Base-by-base conservation (phyloP, 1,140 invertebrate genomes). In the Scaptomyza graminum region DNA sequence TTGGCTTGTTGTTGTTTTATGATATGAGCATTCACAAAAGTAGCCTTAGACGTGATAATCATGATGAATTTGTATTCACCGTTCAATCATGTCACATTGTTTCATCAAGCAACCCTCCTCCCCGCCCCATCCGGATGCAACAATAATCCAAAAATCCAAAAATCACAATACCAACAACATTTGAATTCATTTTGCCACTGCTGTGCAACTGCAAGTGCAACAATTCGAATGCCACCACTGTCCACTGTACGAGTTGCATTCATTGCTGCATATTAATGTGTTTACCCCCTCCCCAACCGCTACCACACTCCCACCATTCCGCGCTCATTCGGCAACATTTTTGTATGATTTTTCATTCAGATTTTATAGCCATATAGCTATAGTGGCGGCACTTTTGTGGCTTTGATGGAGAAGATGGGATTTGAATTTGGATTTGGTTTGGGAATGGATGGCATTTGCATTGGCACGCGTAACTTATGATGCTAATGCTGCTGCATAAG, bases 271-370 rank as follows among this genome's bases (percentile, higher is more conserved):
- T 83, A 79, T 83, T 69, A 85, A 85, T 83, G 68, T 22, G n/a
- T 37, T 4, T n/a, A 0, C 22, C 7, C n/a, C 39, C 7, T 22
- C 39, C 12, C 39, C 16, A n/a, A n/a, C n/a, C n/a, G n/a, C n/a
- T n/a, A n/a, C n/a, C n/a, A n/a, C n/a, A n/a, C n/a, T n/a, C n/a
- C n/a, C n/a, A n/a, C n/a, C n/a, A n/a, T n/a, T 6, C 7, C 22
- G 28, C 3, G 8, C 39, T 43, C 46, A 0, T 4, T 12, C 12
- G 44, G 13, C 43, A 46, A 56, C 59, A 78, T 62, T 78, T 82
- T 68, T 71, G 74, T 69, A 65, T 76, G 76, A 68, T 77, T 77
- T 87, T 87, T 85, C 66, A 81, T 41, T 41, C 11, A 41, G 37
- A 52, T 78, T 71, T 52, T 62, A 62, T 65, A 54, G 31, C 55